Conservation (phyloP, 2,113 vertebrate species). For the Sceloporus tristichus region DNA sequence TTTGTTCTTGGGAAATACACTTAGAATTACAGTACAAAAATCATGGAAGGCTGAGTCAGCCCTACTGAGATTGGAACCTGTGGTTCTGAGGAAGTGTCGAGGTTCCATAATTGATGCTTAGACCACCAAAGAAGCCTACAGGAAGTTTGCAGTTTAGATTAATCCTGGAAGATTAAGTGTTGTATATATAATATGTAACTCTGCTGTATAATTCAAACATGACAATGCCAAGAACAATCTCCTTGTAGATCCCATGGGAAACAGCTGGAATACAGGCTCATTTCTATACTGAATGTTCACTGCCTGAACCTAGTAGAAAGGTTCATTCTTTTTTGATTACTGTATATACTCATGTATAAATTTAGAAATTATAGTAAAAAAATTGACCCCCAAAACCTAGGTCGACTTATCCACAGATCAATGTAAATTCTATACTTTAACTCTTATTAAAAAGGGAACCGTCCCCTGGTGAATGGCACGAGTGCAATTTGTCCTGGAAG, state of each 20-base stretch:
- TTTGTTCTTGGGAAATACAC: background rate
- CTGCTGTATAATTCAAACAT: background rate
- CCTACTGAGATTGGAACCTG: conserved; percentile 21
- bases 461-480: no score
- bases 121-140: conserved; percentile 31
- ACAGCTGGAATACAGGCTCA: background rate
- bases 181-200: conserved; percentile 15
- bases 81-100: conserved; percentile 26
- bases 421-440: no score
- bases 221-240: conserved; percentile 4
- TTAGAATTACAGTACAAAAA: background rate
- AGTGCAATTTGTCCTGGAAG: no score
- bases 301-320: background rate
- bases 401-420: no score
- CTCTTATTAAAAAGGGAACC: no score
- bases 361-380: no score
- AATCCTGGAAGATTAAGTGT: conserved; percentile 25
- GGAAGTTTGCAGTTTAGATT: conserved; percentile 22
- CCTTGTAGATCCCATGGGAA: background rate
- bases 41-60: conserved; percentile 26
- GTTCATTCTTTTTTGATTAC: background rate
- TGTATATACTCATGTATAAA: no score
- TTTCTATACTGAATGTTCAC: background rate
- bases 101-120: conserved; percentile 25
- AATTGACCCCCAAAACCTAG: no score